Conservation (phyloP, 64 coral and sea anemone species). For the Actinia tenebrosa region DNA sequence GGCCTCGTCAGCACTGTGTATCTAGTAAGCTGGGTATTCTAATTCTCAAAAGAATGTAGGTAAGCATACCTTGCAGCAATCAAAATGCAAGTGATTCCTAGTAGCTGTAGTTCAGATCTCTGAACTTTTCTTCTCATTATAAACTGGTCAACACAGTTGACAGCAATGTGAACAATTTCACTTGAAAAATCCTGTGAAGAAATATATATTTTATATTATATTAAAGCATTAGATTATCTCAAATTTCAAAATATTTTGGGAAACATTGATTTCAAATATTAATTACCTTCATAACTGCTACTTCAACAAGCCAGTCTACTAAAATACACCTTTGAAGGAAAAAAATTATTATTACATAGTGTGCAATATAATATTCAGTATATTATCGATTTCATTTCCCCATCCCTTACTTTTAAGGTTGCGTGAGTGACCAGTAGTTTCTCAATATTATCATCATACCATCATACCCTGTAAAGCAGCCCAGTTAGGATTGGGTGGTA, state of each 20-base stretch:
- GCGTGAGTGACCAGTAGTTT: too few species aligned
- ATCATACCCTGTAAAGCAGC: too few species aligned
- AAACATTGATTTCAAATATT: background rate
- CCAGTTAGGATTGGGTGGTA: too few species aligned
- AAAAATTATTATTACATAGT: background rate
- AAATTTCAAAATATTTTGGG: background rate
- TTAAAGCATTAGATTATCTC: too few species aligned
- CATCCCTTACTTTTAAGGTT: too few species aligned
- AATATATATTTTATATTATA: background rate
- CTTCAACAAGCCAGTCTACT: conserved; percentile 93
- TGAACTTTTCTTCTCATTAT: conserved; percentile 87
- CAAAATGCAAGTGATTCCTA: conserved; percentile 89
- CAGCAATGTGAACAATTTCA: conserved; percentile 88
- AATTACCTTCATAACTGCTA: conserved; percentile 88
- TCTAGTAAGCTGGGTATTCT: too few species aligned
- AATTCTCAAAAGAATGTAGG: too few species aligned
- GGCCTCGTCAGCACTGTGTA: too few species aligned
- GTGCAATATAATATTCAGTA: too few species aligned
- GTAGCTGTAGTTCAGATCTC: conserved; percentile 75
- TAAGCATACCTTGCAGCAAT: conserved; percentile 72
- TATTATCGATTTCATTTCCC: too few species aligned
- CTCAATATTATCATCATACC: too few species aligned
- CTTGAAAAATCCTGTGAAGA: conserved; percentile 77
- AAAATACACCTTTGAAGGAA: conserved; percentile 56
- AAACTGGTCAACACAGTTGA: conserved; percentile 79